Evolutionary conservation across 1,140 invertebrate species (phyloP), one percentile per base, ranked within the genome.

Genomic region (Drosophila pallidifrons): DNA sequence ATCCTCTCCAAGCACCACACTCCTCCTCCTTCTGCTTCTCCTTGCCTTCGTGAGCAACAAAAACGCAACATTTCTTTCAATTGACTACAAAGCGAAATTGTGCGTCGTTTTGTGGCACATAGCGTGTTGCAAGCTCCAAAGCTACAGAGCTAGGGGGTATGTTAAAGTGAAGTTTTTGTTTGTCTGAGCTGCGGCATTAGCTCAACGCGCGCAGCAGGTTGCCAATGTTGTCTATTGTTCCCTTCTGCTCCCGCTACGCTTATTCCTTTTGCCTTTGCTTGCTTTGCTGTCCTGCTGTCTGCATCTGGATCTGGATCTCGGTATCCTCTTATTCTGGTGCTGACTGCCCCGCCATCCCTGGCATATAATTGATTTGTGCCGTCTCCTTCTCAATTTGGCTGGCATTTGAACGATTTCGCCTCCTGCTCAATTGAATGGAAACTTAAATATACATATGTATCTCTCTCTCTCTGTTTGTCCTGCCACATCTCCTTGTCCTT

Each of bases 311-410:
- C 25, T 32, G 54, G 41, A 58, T 67, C 55, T 45, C 63, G 32
- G 63, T 59, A 15, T 38, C 13, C 66, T 69, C 25, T 57, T 49
- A 25, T 38, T 25, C 20, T 41, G 59, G 30, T 47, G 45, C 46
- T 49, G 32, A 10, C 35, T 10, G 20, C 35, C 35, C 41, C 32
- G 28, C 59, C 60, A 32, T 35, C 43, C 46, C 64, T 32, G 58
- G 61, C 80, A 86, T 77, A 86, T 86, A 86, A 86, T 86, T 86
- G 82, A 86, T 87, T 87, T 86, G 82, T 87, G 82, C 82, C 75
- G 28, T 58, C 77, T 59, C 51, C 47, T 67, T 59, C 64, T 70
- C 74, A 71, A 75, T 77, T 86, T 60, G 81, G 35, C 43, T 41
- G 72, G 67, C 54, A 75, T 60, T 79, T 75, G 69, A 83, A 80